Evolutionary conservation across 2,888 invertebrate species (phyloP).

Genomic region (Sarcophaga subvicina): DNA sequence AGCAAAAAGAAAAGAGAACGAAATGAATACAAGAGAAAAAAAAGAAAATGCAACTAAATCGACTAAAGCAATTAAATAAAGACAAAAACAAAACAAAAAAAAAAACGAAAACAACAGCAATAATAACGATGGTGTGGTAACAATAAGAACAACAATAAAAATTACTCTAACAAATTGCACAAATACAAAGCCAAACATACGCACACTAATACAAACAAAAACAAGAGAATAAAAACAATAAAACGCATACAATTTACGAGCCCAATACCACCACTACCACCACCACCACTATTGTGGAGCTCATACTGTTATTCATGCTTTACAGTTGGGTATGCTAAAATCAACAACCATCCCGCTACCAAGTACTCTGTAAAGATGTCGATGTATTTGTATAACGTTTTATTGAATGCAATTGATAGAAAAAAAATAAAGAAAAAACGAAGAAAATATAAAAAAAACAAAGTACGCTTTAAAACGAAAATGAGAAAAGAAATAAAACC

Average conservation of each 20-base stretch:
- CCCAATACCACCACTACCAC: neutral
- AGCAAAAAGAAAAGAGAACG: conserved; percentile 13
- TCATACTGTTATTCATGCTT: too few relatives aligned
- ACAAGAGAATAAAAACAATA: conserved; percentile 17
- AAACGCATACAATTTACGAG: conserved; percentile 49
- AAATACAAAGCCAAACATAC: conserved; percentile 3
- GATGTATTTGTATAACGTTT: too few relatives aligned
- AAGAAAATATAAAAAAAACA: neutral
- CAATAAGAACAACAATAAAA: neutral
- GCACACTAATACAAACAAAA: too few relatives aligned
- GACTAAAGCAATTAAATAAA: neutral
- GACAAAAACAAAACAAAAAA: conserved; percentile 2
- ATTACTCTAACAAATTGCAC: conserved; percentile 31
- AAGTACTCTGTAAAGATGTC: too few relatives aligned
- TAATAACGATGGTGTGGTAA: neutral
- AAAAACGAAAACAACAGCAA: conserved; percentile 14
- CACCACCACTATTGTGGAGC: too few relatives aligned
- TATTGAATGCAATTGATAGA: conserved; percentile 13
- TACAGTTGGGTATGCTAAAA: too few relatives aligned
- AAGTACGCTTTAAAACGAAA: conserved; percentile 5
- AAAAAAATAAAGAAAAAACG: neutral
- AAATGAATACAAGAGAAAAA: neutral
- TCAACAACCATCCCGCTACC: too few relatives aligned
- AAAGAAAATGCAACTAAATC: neutral
- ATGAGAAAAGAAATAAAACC: neutral